Base-by-base conservation (phyloP, 2,113 vertebrate genomes). In the Cyrtonyx montezumae region DNA sequence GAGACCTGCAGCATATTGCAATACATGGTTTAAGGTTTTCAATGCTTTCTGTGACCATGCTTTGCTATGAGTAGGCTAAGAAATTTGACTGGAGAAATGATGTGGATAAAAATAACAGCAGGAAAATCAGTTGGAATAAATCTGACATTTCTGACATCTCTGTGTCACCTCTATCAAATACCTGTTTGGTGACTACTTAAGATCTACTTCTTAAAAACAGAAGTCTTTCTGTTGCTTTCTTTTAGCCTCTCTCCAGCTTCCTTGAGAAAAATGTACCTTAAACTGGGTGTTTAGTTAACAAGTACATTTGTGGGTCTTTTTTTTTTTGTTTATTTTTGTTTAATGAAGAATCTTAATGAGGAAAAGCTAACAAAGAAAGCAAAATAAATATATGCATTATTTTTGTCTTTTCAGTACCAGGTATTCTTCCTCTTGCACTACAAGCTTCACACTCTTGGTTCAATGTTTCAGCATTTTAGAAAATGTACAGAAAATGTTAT, bases 51-150 rank as follows among this genome's bases (percentile, higher is more conserved):
- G 25, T 62, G 40, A 61, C 82, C 40, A 3, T 58, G 45, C 78
- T 79, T 96, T 63, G 83, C 91, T 94, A 58, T 88, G 85, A 95
- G 83, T 79, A 86, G 11, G 70, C 46, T 40, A 61, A 76, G 85
- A 45, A 61, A 20, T 79, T 51, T 92, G 30, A 7, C n/a, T 71
- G 59, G n/a, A 90, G 48, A 79, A 84, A 67, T 84, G 34, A 45
- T 37, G 61, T 49, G 79, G 37, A 26, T 75, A 58, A 89, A 83
- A 89, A 53, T 2, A 18, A 34, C 68, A 40, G 26, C 58, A 76
- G 80, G 40, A 45, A 26, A 42, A 59, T 43, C 18, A 46, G 10
- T 20, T 19, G 55, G 53, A 36, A 67, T 67, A 56, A 77, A 61
- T 77, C 71, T 85, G 83, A 91, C 66, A 76, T 55, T 82, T 96